Evolutionary conservation across 2,113 vertebrate genomes (phyloP).

Genomic region (Irena cyanogastra): DNA sequence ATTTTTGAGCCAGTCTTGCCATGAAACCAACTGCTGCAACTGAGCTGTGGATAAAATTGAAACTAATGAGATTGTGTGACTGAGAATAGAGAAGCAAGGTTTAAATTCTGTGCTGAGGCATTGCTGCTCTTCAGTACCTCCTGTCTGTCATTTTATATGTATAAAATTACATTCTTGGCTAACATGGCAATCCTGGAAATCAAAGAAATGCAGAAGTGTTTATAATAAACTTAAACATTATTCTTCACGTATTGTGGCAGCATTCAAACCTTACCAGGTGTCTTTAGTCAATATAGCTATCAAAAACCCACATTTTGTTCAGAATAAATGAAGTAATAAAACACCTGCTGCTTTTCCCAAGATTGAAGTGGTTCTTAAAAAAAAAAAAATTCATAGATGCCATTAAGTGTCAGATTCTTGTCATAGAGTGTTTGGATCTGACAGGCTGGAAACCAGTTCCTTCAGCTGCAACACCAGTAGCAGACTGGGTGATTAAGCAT

Average conservation of each 20-base stretch:
- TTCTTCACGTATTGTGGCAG: neutral
- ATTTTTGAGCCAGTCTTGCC: neutral
- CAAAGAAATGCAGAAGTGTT: neutral
- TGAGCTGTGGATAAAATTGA: neutral
- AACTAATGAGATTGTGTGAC: neutral
- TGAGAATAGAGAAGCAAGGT: neutral
- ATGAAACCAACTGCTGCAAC: neutral
- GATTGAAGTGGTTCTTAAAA: neutral
- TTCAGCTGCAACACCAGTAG: neutral
- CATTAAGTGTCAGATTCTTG: neutral
- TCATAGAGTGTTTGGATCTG: neutral
- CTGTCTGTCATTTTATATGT: neutral
- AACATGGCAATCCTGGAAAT: neutral
- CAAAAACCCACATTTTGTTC: neutral
- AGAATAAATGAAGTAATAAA: neutral
- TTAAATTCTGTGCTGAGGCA: neutral
- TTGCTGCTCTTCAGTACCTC: neutral
- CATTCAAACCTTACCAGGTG: neutral
- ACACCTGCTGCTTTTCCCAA: neutral
- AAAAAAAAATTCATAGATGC: neutral
- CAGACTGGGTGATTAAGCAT: neutral
- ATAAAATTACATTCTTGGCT: neutral
- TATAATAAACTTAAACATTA: neutral
- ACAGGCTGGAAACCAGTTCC: neutral
- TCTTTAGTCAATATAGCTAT: neutral